Evolutionary conservation across 2,113 vertebrate species (phyloP).

Genomic region (Donacobius atricapilla): DNA sequence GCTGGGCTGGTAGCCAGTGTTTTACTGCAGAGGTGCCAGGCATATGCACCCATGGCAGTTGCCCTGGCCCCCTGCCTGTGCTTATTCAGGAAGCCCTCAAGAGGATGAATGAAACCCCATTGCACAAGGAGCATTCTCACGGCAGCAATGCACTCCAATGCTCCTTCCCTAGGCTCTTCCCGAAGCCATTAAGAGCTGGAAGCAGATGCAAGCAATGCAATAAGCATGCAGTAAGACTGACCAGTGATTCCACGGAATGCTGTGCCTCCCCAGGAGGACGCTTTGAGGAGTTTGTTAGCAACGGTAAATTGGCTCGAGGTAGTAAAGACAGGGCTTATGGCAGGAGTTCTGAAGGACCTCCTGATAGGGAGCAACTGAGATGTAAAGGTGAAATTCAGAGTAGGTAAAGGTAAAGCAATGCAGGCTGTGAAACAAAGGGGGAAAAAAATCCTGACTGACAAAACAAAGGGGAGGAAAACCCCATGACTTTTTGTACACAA

Average conservation of each 20-base stretch:
- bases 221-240: fast-evolving
- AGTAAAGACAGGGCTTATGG: background rate
- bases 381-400: background rate
- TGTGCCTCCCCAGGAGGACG: background rate
- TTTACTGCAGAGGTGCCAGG: background rate
- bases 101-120: background rate
- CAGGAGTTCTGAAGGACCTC: background rate
- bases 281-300: background rate
- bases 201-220: background rate
- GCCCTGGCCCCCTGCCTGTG: background rate
- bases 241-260: background rate
- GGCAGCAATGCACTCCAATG: fast-evolving
- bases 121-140: background rate
- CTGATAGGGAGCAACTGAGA: background rate
- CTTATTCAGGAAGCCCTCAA: background rate
- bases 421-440: background rate
- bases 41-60: background rate
- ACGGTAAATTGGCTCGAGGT: background rate
- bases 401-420: background rate
- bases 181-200: background rate
- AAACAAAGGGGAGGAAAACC: background rate
- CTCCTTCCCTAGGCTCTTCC: background rate
- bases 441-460: background rate
- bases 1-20: background rate
- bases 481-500: background rate